A percentile compares a stretch with the other conserved stretches of the same genome.
These are phyloP conservation scores for Smittia aterrima DNA, from an alignment of 2,888 invertebrate genomes.

Conservation along the genomic window DNA sequence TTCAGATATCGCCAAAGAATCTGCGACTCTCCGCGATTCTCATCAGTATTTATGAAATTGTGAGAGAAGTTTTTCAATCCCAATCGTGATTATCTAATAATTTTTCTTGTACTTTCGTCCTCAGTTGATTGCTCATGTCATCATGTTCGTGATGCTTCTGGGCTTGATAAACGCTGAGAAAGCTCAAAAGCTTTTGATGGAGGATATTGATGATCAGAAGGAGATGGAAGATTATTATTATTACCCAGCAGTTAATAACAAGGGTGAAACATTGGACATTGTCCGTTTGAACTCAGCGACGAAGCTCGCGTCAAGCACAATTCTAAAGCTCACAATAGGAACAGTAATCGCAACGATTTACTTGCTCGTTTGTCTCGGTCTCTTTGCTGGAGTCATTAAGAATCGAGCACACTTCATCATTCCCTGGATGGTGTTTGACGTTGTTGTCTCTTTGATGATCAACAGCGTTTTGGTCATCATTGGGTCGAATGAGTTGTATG, in stretches of 20 bases:
- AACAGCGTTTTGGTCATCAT: slow-evolving; percentile 26
- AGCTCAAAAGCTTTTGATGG: slow-evolving; percentile 50
- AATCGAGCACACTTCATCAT: slow-evolving; percentile 50
- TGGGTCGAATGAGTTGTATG: slow-evolving; percentile 10
- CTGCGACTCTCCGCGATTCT: slow-evolving; percentile 52
- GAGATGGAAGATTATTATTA: slow-evolving; percentile 51
- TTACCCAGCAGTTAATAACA: slow-evolving; percentile 45
- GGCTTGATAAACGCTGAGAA: slow-evolving; percentile 53
- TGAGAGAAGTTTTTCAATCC: slow-evolving; percentile 48
- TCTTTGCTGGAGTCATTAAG: slow-evolving; percentile 52
- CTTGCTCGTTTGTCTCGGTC: slow-evolving; percentile 49
- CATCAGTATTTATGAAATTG: slow-evolving; percentile 53
- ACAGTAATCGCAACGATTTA: slow-evolving; percentile 48
- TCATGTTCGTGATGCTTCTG: slow-evolving; percentile 51
- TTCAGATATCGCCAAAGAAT: slow-evolving; percentile 49
- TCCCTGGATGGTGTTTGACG: slow-evolving; percentile 52
- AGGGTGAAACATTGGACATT: slow-evolving; percentile 49
- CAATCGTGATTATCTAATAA: neutral
- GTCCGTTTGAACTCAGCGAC: slow-evolving; percentile 50
- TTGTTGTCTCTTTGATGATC: slow-evolving; percentile 44
- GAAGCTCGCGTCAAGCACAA: slow-evolving; percentile 50
- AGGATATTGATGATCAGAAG: slow-evolving; percentile 53
- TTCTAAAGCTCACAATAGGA: slow-evolving; percentile 48
- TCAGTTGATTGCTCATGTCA: slow-evolving; percentile 51
- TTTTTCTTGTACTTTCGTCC: slow-evolving; percentile 36